Conservation (phyloP, 2,113 vertebrate genomes). For the Nerophis ophidion region DNA sequence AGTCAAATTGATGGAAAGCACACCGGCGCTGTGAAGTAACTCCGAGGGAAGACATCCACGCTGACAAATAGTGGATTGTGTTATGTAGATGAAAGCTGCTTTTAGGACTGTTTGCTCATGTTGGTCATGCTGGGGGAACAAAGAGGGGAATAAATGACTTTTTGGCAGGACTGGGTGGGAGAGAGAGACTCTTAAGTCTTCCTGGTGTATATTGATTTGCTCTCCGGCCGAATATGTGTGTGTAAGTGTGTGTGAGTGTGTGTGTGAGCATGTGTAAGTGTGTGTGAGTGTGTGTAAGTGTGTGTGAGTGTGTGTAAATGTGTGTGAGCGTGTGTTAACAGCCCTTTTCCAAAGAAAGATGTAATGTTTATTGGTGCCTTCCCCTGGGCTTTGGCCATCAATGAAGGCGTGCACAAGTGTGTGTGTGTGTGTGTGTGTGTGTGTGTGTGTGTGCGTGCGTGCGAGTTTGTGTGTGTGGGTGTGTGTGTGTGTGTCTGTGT, state of each 20-base stretch:
- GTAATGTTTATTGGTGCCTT: conserved; percentile 50
- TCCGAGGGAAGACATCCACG: conserved; percentile 1
- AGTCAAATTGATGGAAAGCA: neutral
- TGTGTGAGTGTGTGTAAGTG: too few relatives aligned
- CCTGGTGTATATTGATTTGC: conserved; percentile 47
- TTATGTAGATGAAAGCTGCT: conserved; percentile 1
- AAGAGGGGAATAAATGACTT: conserved; percentile 15
- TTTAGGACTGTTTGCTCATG: conserved; percentile 4
- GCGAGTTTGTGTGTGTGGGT: too few relatives aligned
- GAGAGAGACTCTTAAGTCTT: conserved; percentile 8
- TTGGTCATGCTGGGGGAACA: conserved; percentile 9
- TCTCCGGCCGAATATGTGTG: conserved; percentile 33
- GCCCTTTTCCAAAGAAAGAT: conserved; percentile 49
- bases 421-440: conserved; percentile 17
- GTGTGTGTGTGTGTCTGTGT: too few relatives aligned
- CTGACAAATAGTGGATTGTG: neutral
- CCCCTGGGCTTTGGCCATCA: conserved; percentile 36
- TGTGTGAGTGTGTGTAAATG: too few relatives aligned
- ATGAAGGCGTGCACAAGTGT: conserved; percentile 19
- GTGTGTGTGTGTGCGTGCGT: conserved; percentile 26
- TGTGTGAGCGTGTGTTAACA: conserved; percentile 33
- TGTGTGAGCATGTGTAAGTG: too few relatives aligned
- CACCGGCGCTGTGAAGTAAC: conserved; percentile 2
- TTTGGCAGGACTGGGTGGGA: conserved; percentile 12
- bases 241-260: neutral